Evolutionary conservation across 2,797 vertebrate genomes (phyloP).

Genomic region (Babyrousa celebensis): DNA sequence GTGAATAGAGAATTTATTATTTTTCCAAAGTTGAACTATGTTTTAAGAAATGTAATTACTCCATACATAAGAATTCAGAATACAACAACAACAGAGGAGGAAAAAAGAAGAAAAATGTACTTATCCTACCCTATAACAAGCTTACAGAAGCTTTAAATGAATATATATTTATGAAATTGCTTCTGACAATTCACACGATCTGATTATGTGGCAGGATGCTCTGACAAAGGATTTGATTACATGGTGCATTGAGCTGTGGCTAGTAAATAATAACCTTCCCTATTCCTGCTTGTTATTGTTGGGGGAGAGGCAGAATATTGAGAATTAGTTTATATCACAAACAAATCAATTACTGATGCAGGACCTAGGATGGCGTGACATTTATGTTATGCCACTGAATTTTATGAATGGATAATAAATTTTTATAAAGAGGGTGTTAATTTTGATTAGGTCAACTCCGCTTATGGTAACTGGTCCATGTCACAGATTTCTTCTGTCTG

Average conservation of each 20-base stretch:
- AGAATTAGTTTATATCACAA: conserved; percentile 87
- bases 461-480: neutral
- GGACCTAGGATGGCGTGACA: conserved; percentile 65
- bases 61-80: conserved; percentile 80
- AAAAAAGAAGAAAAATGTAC: conserved; percentile 76
- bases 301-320: conserved; percentile 82
- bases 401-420: conserved; percentile 72
- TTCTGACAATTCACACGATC: conserved; percentile 90
- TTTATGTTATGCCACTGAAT: conserved; percentile 35
- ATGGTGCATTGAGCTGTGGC: conserved; percentile 87
- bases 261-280: conserved; percentile 88
- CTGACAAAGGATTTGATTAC: conserved; percentile 91
- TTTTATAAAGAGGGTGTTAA: conserved; percentile 61
- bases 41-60: conserved; percentile 86
- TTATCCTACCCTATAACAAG: conserved; percentile 81
- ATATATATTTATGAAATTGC: conserved; percentile 90
- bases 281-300: conserved; percentile 86
- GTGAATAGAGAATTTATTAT: conserved; percentile 66
- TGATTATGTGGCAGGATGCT: conserved; percentile 90
- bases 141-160: conserved; percentile 88
- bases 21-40: conserved; percentile 75
- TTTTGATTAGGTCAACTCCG: conserved; percentile 30
- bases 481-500: conserved; percentile 2
- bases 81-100: conserved; percentile 63
- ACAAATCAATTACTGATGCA: conserved; percentile 85